phyloP scores from a whole-genome alignment of 2,797 vertebrate species.

The Danio aesculapii region DNA sequence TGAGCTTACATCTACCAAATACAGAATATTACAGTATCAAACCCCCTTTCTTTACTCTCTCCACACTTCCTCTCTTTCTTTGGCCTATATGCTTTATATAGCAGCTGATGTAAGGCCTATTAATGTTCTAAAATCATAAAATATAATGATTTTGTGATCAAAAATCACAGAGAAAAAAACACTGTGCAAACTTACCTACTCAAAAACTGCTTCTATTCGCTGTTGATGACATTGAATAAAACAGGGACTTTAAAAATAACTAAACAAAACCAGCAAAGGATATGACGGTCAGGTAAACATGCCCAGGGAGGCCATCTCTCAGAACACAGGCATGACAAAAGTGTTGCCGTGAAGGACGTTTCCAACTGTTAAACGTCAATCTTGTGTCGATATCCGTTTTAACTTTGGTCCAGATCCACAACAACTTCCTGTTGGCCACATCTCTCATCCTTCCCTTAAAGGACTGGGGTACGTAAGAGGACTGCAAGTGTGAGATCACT shows the following conservation, averaged over 20 bases:
- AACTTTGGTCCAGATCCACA: constrained; percentile 2
- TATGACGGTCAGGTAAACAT: constrained; percentile 10
- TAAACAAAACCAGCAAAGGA: constrained; percentile 23
- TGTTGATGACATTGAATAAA: constrained; percentile 1
- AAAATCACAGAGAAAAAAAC: background rate
- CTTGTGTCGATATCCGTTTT: constrained; percentile 50
- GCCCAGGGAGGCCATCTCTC: background rate
- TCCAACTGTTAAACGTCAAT: constrained; percentile 41
- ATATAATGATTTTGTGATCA: background rate
- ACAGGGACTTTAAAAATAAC: background rate
- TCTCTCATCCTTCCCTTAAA: constrained; percentile 17
- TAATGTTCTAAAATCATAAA: constrained; percentile 4
- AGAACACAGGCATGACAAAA: background rate
- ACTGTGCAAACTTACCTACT: background rate
- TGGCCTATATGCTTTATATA: constrained; percentile 9
- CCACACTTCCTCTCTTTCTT: constrained; percentile 29
- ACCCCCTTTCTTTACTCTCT: constrained; percentile 22
- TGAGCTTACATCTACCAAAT: constrained; percentile 39
- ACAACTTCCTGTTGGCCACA: constrained; percentile 5
- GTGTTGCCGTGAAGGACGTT: constrained; percentile 23
- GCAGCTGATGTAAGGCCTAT: constrained; percentile 19
- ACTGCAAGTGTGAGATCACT: constrained; percentile 5
- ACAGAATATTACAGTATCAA: constrained; percentile 36
- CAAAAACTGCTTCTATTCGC: background rate
- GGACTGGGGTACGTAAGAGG: background rate